Evolutionary conservation across 2,113 vertebrate genomes (phyloP).

Genomic region (Pitta sordida): DNA sequence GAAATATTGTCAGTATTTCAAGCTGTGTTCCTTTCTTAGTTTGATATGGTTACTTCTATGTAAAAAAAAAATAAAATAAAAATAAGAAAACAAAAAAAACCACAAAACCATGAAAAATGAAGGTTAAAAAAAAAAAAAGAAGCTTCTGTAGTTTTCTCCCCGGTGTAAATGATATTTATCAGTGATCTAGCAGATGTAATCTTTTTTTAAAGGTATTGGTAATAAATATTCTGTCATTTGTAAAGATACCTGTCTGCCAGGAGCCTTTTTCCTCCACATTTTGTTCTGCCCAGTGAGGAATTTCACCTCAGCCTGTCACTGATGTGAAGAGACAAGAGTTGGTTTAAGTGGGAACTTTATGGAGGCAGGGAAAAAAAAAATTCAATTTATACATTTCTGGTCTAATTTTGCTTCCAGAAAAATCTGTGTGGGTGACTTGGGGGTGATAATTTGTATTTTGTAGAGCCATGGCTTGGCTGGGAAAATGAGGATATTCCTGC

Average conservation of each 20-base stretch:
- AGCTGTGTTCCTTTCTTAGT: constrained; percentile 76
- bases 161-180: constrained; percentile 76
- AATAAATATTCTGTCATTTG: constrained; percentile 84
- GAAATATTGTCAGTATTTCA: constrained; percentile 78
- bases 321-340: background rate
- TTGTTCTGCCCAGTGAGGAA: background rate
- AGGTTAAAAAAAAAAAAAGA: constrained; percentile 51
- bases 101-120: constrained; percentile 62
- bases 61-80: constrained; percentile 41
- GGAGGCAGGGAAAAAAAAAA: background rate
- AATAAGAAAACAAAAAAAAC: constrained; percentile 15
- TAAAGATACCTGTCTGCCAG: constrained; percentile 74
- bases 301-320: background rate
- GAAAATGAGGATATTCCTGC: background rate
- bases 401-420: background rate
- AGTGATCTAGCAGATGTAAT: constrained; percentile 78
- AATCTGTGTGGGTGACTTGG: background rate
- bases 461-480: background rate
- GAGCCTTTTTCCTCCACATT: constrained; percentile 56
- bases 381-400: background rate
- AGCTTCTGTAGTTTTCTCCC: constrained; percentile 72
- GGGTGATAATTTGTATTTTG: background rate
- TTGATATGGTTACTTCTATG: constrained; percentile 76
- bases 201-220: constrained; percentile 83
- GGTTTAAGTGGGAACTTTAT: background rate